Percentiles rank a stretch among this genome's conserved stretches.
Evolutionary conservation across 2,113 vertebrate species (phyloP).

Genomic region (Elgaria multicarinata): DNA sequence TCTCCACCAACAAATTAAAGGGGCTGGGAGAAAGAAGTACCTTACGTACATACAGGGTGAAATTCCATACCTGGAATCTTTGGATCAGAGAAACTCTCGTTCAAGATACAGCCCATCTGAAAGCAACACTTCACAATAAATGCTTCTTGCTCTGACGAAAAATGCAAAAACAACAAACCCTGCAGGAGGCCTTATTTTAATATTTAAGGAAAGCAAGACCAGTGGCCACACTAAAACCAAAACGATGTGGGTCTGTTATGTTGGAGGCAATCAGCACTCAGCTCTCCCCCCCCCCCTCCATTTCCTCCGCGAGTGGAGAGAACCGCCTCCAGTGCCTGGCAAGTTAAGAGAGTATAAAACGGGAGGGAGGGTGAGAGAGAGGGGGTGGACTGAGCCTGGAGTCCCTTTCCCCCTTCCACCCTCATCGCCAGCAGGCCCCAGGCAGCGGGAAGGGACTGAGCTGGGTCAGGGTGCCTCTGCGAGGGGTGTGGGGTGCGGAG

Average conservation of each 20-base stretch:
- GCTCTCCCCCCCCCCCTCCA: neutral
- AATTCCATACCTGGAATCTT: conserved; percentile 61
- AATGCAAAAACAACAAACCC: neutral
- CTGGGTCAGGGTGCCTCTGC: neutral
- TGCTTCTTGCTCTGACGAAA: rapidly evolving
- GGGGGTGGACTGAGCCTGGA: neutral
- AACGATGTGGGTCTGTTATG: neutral
- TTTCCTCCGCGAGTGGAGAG: neutral
- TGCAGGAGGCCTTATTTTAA: neutral
- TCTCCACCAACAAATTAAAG: conserved; percentile 37
- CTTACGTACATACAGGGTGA: conserved; percentile 54
- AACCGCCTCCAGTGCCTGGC: neutral
- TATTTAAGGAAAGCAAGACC: neutral
- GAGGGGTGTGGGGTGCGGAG: neutral
- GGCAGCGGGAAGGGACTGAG: conserved; percentile 27
- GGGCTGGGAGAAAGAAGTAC: conserved; percentile 37
- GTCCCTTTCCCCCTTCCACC: neutral
- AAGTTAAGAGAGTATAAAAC: neutral
- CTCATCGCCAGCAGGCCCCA: neutral
- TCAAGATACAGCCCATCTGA: conserved; percentile 55
- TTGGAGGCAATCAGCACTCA: neutral
- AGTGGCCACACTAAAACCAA: neutral
- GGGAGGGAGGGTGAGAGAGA: neutral
- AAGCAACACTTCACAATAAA: conserved; percentile 1
- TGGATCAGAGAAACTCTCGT: conserved; percentile 43